phyloP scores from a whole-genome alignment of 2,888 invertebrate genomes.

The Capitulum mitella region DNA sequence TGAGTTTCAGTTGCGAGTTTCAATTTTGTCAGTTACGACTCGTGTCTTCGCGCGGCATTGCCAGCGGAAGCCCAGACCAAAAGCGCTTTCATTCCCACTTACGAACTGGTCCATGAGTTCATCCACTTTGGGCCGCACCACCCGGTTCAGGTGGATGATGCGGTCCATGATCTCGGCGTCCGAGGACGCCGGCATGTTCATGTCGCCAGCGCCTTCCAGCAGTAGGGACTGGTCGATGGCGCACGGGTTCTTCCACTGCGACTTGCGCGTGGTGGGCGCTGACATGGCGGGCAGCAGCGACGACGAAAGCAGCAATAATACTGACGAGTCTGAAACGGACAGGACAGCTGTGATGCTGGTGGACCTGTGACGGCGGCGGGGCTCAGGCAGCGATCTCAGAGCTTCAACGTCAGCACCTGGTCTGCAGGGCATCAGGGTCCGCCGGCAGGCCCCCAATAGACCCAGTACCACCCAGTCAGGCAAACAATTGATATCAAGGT shows the following conservation, averaged over 20 bases:
- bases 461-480: too few relatives aligned
- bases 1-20: too few relatives aligned
- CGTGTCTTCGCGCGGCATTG: too few relatives aligned
- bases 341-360: background rate
- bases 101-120: background rate
- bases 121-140: slow-evolving; percentile 5
- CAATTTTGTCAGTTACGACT: too few relatives aligned
- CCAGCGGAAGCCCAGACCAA: too few relatives aligned
- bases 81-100: too few relatives aligned
- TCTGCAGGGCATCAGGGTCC: too few relatives aligned
- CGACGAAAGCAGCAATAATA: background rate
- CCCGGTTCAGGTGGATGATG: slow-evolving; percentile 1
- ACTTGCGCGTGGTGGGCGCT: background rate
- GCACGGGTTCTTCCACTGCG: slow-evolving; percentile 19
- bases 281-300: background rate
- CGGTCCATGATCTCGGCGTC: background rate
- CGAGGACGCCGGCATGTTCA: background rate
- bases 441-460: too few relatives aligned
- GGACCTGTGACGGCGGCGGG: too few relatives aligned
- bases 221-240: background rate
- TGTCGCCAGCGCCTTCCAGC: background rate
- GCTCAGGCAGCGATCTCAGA: too few relatives aligned
- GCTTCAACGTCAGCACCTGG: too few relatives aligned
- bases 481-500: too few relatives aligned
- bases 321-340: background rate